Evolutionary conservation across 2,113 vertebrate species (phyloP), one percentile per base, ranked within the genome.

Genomic region (Lonchura striata): DNA sequence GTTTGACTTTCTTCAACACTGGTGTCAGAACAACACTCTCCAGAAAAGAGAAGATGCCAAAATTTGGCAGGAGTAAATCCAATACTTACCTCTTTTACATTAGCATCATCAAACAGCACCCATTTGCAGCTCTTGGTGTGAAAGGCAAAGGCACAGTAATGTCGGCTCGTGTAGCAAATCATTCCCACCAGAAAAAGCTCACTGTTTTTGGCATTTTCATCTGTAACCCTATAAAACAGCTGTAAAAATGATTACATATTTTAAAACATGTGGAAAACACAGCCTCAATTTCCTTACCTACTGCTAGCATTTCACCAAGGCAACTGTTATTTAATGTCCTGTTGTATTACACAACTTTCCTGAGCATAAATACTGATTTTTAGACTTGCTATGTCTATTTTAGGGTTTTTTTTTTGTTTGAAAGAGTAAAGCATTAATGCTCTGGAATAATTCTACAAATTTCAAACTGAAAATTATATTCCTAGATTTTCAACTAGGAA

Each of bases 71-170:
- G n/a, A 72, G 8, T 22, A 35, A 46, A 94, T 49, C 1, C 11
- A 56, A 3, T 8, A 82, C 94, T 97, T 94, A 99, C 99, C 99
- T 99, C 99, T 97, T 99, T 99, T n/a, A 99, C 99, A 35, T 98
- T 99, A 75, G 99, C 99, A 57, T 99, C 99, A 89, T 99, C 99
- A 95, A 99, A 99, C 88, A 99, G 98, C 82, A 99, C 98, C 99
- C 99, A 99, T 92, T 99, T 99, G 97, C 99, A 98, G 68, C 98
- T 99, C 97, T 99, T 99, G 59, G 99, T 99, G 94, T 99, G 99
- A 94, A 98, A 99, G 83, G 99, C 98, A 87, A 99, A 99, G 98
- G 99, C 98, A 98, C 99, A 99, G 84, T 99, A 99, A 96, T 99
- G 99, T 92, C 97, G 98, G 97, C 98, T 99, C 82, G 98, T 98